Evolutionary conservation across 2,888 invertebrate genomes (phyloP), one percentile per base, ranked within the genome.

Genomic region (Syritta pipiens): DNA sequence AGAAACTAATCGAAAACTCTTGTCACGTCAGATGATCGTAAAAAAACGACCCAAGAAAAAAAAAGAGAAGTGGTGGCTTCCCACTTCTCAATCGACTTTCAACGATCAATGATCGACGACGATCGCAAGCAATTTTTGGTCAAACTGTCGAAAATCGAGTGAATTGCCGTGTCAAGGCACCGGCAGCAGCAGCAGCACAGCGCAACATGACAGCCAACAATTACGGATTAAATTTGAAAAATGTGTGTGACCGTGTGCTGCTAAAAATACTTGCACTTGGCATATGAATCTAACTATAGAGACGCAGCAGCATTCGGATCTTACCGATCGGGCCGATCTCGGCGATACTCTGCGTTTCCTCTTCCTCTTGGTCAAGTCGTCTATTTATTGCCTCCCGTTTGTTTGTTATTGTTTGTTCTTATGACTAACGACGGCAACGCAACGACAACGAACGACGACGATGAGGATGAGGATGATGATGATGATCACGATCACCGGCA

Each of bases 221-320:
- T 71, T 71, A 71, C 46, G 35, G 53, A 62, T 62, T 71, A 46
- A 74, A 67, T 67, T 40, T 19, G 30, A 48, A 63, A 65, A 57
- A 57, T 49, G 40, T 55, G 44, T 42, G 26, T 35, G 14, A 4
- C 32, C 19, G 30, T 30, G 60, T 49, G 48, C 20, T 7, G 12
- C 72, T 79, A 74, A 79, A 79, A 79, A 74, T 79, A 79, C 53
- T 62, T 79, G 79, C 79, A 79, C 79, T 79, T 79, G 79, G 44
- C 37, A 32, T 55, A 74, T 79, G 79, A 79, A 79, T 46, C 79
- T 74, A 68, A 49, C 71, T 79, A 40, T 67, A 67, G 48, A 65
- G 28, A 7, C 19, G 44, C 26, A 9, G 9, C 26, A 17, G 22
- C 24, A 30, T 20, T 44, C 20, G 9, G 20, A 20, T 20, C 20